These are phyloP conservation scores for Theristus sp. DNA, from an alignment of 2,888 invertebrate genomes.

Conservation along the genomic window DNA sequence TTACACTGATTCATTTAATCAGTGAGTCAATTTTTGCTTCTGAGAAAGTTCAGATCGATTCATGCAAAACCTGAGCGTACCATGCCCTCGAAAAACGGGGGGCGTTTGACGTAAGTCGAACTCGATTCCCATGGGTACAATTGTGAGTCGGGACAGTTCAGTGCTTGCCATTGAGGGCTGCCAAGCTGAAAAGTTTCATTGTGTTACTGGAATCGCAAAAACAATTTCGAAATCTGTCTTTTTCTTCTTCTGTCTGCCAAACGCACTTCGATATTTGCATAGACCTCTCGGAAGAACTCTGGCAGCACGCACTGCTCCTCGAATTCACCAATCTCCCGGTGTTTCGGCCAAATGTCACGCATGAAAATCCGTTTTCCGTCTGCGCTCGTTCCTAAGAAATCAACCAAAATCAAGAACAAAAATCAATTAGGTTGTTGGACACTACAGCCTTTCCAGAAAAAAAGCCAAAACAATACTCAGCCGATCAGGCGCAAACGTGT, in stretches of 20 bases:
- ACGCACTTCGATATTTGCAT: not conserved
- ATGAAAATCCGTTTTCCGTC: constrained; percentile 63
- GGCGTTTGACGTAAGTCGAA: constrained; percentile 86
- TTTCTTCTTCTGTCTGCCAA: too few species aligned
- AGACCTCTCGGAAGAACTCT: constrained; percentile 53
- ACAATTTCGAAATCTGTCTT: too few species aligned
- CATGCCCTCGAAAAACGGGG: constrained; percentile 83
- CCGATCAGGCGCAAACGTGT: too few species aligned
- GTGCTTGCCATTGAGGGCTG: constrained; percentile 60
- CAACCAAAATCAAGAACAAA: too few species aligned
- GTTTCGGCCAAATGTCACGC: constrained; percentile 82
- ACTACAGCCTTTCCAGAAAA: too few species aligned
- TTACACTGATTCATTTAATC: too few species aligned
- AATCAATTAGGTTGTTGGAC: too few species aligned
- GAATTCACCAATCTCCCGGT: constrained; percentile 57
- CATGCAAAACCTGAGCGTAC: too few species aligned
- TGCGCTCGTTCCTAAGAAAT: constrained; percentile 38
- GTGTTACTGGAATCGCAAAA: not conserved
- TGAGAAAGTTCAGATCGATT: too few species aligned
- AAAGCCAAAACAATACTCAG: too few species aligned
- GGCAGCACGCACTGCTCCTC: constrained; percentile 78
- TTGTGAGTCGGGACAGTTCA: constrained; percentile 56
- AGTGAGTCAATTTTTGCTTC: too few species aligned
- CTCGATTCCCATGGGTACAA: constrained; percentile 73
- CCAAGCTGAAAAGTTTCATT: constrained; percentile 42